phyloP scores from a whole-genome alignment of 2,888 invertebrate species.

The Liposcelis brunnea region DNA sequence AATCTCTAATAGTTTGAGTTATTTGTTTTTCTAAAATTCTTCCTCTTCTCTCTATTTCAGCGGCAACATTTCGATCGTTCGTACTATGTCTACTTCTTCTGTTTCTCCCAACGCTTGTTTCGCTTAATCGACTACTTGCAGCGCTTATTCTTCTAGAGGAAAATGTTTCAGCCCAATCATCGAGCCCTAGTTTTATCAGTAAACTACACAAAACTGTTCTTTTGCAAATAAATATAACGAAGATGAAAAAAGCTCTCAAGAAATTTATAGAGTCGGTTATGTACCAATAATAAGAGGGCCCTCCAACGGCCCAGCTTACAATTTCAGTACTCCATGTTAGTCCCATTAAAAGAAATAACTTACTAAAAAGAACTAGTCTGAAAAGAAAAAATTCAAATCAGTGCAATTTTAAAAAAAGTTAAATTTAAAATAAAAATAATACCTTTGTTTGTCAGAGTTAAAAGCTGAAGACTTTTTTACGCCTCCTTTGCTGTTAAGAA shows the following conservation, averaged over 20 bases:
- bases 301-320: constrained; percentile 15
- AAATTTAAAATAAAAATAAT: too few species aligned
- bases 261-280: constrained; percentile 17
- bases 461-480: not conserved
- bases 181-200: not conserved
- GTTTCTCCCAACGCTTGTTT: too few species aligned
- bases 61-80: not conserved
- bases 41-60: constrained; percentile 5
- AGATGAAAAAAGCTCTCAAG: constrained; percentile 18
- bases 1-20: not conserved
- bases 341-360: constrained; percentile 18
- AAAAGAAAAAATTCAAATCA: not conserved
- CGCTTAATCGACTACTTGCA: too few species aligned
- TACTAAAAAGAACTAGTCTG: constrained; percentile 17
- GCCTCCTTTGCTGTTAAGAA: not conserved
- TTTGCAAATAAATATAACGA: constrained; percentile 20
- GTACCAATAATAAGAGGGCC: constrained; percentile 15
- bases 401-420: not conserved
- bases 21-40: constrained; percentile 7
- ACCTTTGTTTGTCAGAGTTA: constrained; percentile 3
- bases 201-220: constrained; percentile 11
- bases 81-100: not conserved
- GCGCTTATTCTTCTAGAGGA: too few species aligned
- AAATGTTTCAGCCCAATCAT: not conserved
- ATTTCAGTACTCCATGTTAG: constrained; percentile 18